Base-by-base conservation (phyloP, 64 coral and sea anemone species). In the Porites australiensis region DNA sequence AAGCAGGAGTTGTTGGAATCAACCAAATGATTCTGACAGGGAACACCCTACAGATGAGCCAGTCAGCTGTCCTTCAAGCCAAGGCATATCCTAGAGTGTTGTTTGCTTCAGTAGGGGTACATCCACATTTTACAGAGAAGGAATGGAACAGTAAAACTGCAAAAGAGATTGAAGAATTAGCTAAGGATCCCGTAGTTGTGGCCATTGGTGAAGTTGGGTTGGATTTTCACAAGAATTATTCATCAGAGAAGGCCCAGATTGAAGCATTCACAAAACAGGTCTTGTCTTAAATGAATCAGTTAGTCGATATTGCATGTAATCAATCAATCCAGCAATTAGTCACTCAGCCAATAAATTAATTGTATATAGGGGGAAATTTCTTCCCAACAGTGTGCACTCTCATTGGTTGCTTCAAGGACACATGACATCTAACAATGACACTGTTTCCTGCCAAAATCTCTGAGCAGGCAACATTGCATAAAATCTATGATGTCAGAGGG, bases 171-270 rank as follows among this genome's bases (percentile, higher is more conserved):
- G 75, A 91, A 21, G 88, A 88, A 60, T 86, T 99, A 44, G 88
- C 93, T 5, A 72, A 95, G 18, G 89, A 96, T 63, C 92, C 95
- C 45, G 98, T 94, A 77, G 98, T 99, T 67, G 94, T 99, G 13
- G 94, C 98, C 16, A 90, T 99, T 94, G 98, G 98, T 23, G 98
- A 99, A 96, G 98, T 99, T 70, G 98, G 98, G 19, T 72, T 99
- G 76, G 98, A 99, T 70, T 95, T 96, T 58, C 89, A 99, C 27
- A 89, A 94, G 45, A 96, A 99, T 77, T 99, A 99, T 60, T 99
- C 98, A 3, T 80, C 91, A 48, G 87, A 96, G 46, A 92, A 96
- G 59, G 75, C 79, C 48, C 98, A 99, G 64, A 91, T 96, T 90
- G 50, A 83, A 47, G 94, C 94, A 23, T 99, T 99, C 77, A 95